These are phyloP conservation scores for Tenualosa ilisha DNA, from an alignment of 2,797 vertebrate genomes.

Conservation along the genomic window DNA sequence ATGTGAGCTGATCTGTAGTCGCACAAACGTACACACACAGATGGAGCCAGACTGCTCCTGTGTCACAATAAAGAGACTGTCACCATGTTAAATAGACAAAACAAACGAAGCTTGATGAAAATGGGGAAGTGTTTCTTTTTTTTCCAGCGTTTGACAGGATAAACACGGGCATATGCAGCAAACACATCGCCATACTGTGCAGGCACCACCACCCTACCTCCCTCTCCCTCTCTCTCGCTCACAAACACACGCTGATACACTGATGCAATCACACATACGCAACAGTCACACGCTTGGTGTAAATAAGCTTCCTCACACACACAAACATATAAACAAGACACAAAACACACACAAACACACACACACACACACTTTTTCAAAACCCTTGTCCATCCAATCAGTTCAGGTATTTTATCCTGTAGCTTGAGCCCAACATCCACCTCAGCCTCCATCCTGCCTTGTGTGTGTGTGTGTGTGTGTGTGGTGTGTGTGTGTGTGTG, in stretches of 20 bases:
- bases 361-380: not conserved
- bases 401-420: too few relatives aligned
- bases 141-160: constrained; percentile 2
- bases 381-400: not conserved
- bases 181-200: not conserved
- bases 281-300: not conserved
- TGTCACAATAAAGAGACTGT: constrained; percentile 49
- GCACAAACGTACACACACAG: constrained; percentile 50
- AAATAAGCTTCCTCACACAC: not conserved
- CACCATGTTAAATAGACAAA: constrained; percentile 38
- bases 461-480: too few relatives aligned
- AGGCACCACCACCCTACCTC: not conserved
- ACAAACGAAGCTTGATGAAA: constrained; percentile 19
- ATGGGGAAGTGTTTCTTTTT: constrained; percentile 12
- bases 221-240: not conserved
- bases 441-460: too few relatives aligned
- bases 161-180: constrained; percentile 3
- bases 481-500: too few relatives aligned
- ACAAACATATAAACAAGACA: not conserved
- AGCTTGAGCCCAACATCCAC: too few relatives aligned
- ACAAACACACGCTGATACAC: not conserved
- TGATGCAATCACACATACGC: not conserved
- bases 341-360: not conserved
- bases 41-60: constrained; percentile 47
- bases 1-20: constrained; percentile 42